Percentiles rank a stretch among this genome's conserved stretches.
phyloP scores from a whole-genome alignment of 2,113 vertebrate species.

The Motacilla tschutschensis region DNA sequence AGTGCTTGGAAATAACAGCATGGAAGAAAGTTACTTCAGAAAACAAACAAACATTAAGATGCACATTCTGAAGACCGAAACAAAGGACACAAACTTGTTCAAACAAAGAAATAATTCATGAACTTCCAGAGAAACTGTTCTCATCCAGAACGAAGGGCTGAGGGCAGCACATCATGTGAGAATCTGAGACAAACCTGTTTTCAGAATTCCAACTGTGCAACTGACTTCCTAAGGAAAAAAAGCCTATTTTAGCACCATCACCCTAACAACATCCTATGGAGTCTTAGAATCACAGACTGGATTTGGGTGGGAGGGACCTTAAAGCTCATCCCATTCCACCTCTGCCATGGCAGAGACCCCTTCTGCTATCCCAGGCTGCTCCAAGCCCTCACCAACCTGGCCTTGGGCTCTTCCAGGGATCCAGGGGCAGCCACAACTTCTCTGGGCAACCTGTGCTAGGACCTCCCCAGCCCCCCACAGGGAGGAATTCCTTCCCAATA shows the following conservation, averaged over 20 bases:
- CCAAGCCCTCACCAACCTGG: fast-evolving
- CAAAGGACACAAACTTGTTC: neutral
- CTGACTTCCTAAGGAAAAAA: neutral
- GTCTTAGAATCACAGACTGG: neutral
- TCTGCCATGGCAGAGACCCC: neutral
- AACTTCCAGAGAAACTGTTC: neutral
- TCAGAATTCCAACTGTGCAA: neutral
- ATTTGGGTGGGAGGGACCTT: neutral
- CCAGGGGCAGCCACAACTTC: neutral
- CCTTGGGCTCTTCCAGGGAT: neutral
- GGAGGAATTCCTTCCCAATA: fast-evolving
- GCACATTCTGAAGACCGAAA: neutral
- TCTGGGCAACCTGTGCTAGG: neutral
- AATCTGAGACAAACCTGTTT: neutral
- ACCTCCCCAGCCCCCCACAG: fast-evolving
- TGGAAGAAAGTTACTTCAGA: neutral
- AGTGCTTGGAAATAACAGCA: neutral
- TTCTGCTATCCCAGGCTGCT: fast-evolving
- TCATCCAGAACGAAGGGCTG: neutral
- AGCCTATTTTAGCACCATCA: neutral
- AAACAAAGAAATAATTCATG: slow-evolving; percentile 25
- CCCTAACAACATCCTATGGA: neutral
- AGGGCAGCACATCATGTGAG: neutral
- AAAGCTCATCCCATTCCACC: fast-evolving
- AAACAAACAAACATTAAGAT: neutral